These are phyloP conservation scores for Cranoglanis bouderius DNA, from an alignment of 2,113 vertebrate genomes.

Conservation along the genomic window DNA sequence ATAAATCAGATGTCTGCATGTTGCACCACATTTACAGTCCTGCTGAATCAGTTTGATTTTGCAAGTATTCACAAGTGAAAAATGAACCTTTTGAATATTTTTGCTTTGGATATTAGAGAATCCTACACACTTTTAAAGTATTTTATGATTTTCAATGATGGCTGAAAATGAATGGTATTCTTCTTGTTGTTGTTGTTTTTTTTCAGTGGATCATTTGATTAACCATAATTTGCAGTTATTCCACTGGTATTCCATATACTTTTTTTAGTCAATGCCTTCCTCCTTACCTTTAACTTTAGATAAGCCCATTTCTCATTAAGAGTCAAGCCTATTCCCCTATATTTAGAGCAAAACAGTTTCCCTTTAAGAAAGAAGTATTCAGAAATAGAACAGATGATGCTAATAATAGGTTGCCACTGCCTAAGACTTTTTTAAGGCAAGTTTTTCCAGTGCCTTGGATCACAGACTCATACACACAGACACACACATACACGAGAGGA, in stretches of 20 bases:
- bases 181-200: neutral
- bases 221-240: neutral
- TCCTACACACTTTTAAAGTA: no score
- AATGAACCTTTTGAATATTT: neutral
- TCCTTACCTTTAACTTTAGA: neutral
- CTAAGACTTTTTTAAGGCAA: slow-evolving; percentile 59
- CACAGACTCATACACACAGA: slow-evolving; percentile 46
- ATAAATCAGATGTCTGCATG: neutral
- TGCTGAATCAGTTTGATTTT: slow-evolving; percentile 9
- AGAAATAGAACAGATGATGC: slow-evolving; percentile 53
- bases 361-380: slow-evolving; percentile 47
- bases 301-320: neutral
- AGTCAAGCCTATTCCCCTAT: neutral
- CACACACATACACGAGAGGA: slow-evolving; percentile 49
- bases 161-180: neutral
- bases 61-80: neutral
- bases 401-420: slow-evolving; percentile 63
- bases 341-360: slow-evolving; percentile 31
- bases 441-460: slow-evolving; percentile 60
- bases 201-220: neutral
- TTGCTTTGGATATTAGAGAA: neutral
- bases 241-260: neutral
- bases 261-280: neutral
- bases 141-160: neutral
- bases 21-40: neutral